Evolutionary conservation across 2,113 vertebrate genomes (phyloP), one percentile per base, ranked within the genome.

Genomic region (Notothenia coriiceps): DNA sequence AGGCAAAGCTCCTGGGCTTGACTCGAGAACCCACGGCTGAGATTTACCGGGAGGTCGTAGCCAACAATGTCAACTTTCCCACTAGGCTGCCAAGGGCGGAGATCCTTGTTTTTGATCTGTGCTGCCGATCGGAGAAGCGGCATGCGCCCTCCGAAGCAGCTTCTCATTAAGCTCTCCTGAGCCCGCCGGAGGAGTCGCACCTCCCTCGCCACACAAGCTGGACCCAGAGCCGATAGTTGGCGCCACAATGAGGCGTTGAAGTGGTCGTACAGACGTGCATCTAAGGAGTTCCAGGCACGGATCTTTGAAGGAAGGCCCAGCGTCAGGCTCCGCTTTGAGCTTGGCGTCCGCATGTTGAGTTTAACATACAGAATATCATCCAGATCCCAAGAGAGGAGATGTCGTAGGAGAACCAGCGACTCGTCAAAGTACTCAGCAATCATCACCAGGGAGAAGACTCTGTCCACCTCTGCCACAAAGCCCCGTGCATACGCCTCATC

Each of bases 341-440:
- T 82, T 0, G 82, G 59, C 0, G 88, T 95, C n/a, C 97, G 94
- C 94, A 96, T 96, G 91, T 97, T 97, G 69, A 96, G 95, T 82
- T 96, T 96, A 17, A 96, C 84, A 13, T 97, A 97, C 13, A 96
- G 87, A 29, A 97, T 85, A 70, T 97, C 97, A 0, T 97, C 95
- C 80, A 96, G 89, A 49, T 97, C 96, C 96, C 97, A 97, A 64
- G 95, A 93, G 56, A 97, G 93, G 18, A 97, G 94, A 17, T 92
- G 96, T 10, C 96, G 94, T 20, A 97, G 91, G 51, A 97, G 94
- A 77, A 97, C 93, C 44, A 97, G 87, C 0, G 96, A 97, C 91
- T 97, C 96, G 6, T 97, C 97, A 46, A 97, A 97, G 88, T 96
- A 93, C 86, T 97, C 96, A 0, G 96, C 90, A 18, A 97, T 96